Percentiles rank a stretch among this genome's conserved stretches.
These are phyloP conservation scores for Deilephila porcellus DNA, from an alignment of 2,888 invertebrate species.

Conservation along the genomic window DNA sequence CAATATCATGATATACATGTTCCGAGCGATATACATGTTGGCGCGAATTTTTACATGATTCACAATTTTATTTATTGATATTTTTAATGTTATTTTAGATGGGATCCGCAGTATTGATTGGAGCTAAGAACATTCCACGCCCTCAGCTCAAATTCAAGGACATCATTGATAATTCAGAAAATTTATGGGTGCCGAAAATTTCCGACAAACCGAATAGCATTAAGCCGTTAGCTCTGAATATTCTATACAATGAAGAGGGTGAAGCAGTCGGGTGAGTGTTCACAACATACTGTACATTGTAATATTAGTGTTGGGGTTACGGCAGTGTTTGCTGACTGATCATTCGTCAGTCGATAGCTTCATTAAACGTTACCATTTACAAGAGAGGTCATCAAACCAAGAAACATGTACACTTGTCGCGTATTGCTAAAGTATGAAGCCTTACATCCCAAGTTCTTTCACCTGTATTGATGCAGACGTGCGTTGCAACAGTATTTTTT, in stretches of 20 bases:
- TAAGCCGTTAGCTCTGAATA: constrained; percentile 90
- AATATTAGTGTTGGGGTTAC: background rate
- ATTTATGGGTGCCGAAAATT: constrained; percentile 93
- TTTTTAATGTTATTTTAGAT: constrained; percentile 49
- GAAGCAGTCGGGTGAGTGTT: constrained; percentile 81
- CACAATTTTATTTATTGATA: background rate
- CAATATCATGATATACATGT: constrained; percentile 4
- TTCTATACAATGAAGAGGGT: constrained; percentile 87
- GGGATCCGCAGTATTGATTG: constrained; percentile 83
- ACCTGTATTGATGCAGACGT: background rate
- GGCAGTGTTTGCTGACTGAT: background rate
- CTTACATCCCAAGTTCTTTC: constrained; percentile 30
- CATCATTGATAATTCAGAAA: constrained; percentile 91
- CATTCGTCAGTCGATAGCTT: background rate
- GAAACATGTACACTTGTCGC: background rate
- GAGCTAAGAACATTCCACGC: constrained; percentile 89
- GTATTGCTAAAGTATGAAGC: constrained; percentile 30
- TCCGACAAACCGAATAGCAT: constrained; percentile 94
- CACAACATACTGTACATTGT: constrained; percentile 10
- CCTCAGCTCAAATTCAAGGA: constrained; percentile 95
- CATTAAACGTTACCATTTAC: background rate
- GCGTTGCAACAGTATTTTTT: background rate
- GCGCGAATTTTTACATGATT: background rate
- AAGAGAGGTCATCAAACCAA: background rate
- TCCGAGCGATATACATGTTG: background rate